phyloP scores from a whole-genome alignment of 2,888 invertebrate genomes.

The Leptopilina syphax region DNA sequence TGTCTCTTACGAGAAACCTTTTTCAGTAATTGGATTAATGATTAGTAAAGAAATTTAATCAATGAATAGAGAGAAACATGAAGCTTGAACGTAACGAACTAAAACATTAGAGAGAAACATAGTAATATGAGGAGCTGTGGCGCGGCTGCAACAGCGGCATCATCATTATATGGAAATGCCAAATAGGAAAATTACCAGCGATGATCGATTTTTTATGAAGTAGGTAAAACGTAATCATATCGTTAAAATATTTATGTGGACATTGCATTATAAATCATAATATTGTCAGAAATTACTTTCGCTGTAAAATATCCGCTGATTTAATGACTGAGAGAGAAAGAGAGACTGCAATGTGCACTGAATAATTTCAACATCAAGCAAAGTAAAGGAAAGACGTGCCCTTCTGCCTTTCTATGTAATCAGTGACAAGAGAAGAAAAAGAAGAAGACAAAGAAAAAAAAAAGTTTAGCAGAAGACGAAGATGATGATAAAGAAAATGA shows the following conservation, averaged over 20 bases:
- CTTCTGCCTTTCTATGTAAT: slow-evolving; percentile 13
- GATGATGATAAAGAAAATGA: background rate
- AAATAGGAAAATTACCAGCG: slow-evolving; percentile 45
- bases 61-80: background rate
- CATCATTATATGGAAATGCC: slow-evolving; percentile 6
- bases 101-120: background rate
- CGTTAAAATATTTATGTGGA: slow-evolving; percentile 44
- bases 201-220: slow-evolving; percentile 48
- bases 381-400: slow-evolving; percentile 2
- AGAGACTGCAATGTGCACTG: slow-evolving; percentile 36
- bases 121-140: background rate
- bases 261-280: slow-evolving; percentile 55
- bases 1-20: background rate
- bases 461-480: too few species aligned
- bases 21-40: slow-evolving; percentile 5
- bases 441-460: too few species aligned
- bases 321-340: slow-evolving; percentile 47
- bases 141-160: too few species aligned
- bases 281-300: slow-evolving; percentile 54
- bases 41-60: background rate
- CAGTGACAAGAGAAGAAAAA: background rate
- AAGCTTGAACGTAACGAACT: background rate
- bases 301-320: slow-evolving; percentile 49
- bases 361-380: slow-evolving; percentile 49
- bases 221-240: slow-evolving; percentile 49